Evolutionary conservation across 2,888 invertebrate genomes (phyloP), one percentile per base, ranked within the genome.

Genomic region (Thalpophila matura): DNA sequence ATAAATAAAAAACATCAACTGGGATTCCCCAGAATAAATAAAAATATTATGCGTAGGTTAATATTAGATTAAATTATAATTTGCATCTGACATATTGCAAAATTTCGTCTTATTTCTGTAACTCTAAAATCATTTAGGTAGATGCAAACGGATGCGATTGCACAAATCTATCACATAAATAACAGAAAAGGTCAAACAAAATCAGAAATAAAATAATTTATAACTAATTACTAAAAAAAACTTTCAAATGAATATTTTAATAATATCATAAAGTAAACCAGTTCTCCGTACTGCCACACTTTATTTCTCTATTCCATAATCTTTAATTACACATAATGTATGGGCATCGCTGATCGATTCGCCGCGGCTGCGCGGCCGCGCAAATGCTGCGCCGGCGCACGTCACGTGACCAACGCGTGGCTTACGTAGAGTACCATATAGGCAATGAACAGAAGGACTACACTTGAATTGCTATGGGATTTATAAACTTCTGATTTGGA

Each of bases 351-450:
- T 43, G 66, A 65, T 72, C 65, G 66, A 74, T 74, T 72, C 64
- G 77, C 50, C 50, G 61, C 66, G 66, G 56, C 33, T 45, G 65
- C 43, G 60, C 16, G 42, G 49, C 37, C 55, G 43, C 57, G 68
- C 65, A 45, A 57, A 62, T 40, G 56, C 53, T 67, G 70, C 70
- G 70, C 42, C 18, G 14, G 54, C 82, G 82, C 81, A 62, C 43
- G 84, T 75, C 90, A 87, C 90, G 90, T 88, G 90, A 79, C 86
- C 31, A 26, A 61, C 89, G 85, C 88, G 86, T 87, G 88, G 65
- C 86, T 53, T 64, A 61, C 35, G 1, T 40, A 3, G n/a, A n/a
- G 10, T 43, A 49, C 10, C 0, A 2, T 16, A 42, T 1, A 40
- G 4, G 0, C 0, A 33, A 31, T 29, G 7, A 1, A 5, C 38